These are phyloP conservation scores for Pinctada fucata DNA, from an alignment of 2,888 invertebrate genomes.

Conservation along the genomic window DNA sequence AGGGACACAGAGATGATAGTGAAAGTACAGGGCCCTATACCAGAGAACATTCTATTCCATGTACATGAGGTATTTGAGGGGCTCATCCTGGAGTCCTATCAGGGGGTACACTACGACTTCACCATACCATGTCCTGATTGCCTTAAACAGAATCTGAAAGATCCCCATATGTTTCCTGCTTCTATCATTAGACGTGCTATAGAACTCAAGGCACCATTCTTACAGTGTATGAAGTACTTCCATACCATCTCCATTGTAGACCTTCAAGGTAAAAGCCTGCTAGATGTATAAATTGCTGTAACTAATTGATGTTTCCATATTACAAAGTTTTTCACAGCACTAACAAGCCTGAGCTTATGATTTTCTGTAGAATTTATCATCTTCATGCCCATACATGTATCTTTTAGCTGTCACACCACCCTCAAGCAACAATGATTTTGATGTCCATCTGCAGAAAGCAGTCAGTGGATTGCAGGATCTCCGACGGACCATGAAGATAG, in stretches of 20 bases:
- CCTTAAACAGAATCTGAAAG: conserved; percentile 61
- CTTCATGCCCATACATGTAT: background rate
- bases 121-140: conserved; percentile 75
- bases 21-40: conserved; percentile 71
- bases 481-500: conserved; percentile 24
- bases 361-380: background rate
- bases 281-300: background rate
- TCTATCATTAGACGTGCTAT: conserved; percentile 69
- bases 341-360: no score
- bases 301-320: background rate
- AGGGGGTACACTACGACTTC: conserved; percentile 75
- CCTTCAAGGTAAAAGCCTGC: conserved; percentile 60
- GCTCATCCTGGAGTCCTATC: conserved; percentile 74
- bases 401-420: conserved; percentile 65
- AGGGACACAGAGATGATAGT: conserved; percentile 69
- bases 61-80: conserved; percentile 76
- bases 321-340: no score
- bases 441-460: conserved; percentile 40
- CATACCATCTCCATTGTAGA: conserved; percentile 72
- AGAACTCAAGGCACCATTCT: conserved; percentile 71
- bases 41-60: conserved; percentile 75
- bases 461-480: conserved; percentile 35
- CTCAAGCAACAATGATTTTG: conserved; percentile 69
- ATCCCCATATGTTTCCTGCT: conserved; percentile 72
- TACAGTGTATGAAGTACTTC: conserved; percentile 74